These are phyloP conservation scores for Thereva unica DNA, from an alignment of 2,888 invertebrate genomes.

Conservation along the genomic window DNA sequence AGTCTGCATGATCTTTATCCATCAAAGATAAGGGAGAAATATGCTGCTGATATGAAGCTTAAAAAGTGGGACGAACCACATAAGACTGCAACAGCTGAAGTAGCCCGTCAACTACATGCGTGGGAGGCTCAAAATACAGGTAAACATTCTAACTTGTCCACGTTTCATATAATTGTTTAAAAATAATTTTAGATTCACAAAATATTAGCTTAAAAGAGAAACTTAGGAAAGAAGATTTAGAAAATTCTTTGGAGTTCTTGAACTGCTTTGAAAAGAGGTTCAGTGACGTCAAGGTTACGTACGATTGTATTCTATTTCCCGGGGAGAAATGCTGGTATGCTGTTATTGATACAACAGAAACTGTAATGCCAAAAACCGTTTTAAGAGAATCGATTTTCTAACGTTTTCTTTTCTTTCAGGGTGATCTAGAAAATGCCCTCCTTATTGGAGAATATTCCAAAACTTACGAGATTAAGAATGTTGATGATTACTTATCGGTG, in stretches of 20 bases:
- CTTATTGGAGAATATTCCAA: constrained; percentile 80
- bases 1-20: constrained; percentile 87
- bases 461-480: constrained; percentile 80
- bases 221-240: constrained; percentile 84
- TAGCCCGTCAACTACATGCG: constrained; percentile 72
- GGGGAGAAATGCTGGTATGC: constrained; percentile 85
- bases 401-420: constrained; percentile 61
- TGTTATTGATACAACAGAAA: constrained; percentile 54
- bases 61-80: constrained; percentile 85
- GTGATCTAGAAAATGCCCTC: constrained; percentile 77
- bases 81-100: constrained; percentile 77
- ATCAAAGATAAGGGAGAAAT: constrained; percentile 77
- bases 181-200: constrained; percentile 53
- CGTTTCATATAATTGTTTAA: background rate
- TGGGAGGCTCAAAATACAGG: constrained; percentile 71
- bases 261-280: constrained; percentile 85
- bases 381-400: background rate
- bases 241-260: constrained; percentile 81
- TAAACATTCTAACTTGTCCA: constrained; percentile 45
- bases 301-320: constrained; percentile 91
- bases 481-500: constrained; percentile 81
- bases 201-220: constrained; percentile 72
- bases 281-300: constrained; percentile 82
- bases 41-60: constrained; percentile 77
- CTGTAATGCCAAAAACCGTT: constrained; percentile 44